A percentile compares a stretch with the other conserved stretches of the same genome.
phyloP scores from a whole-genome alignment of 2,797 vertebrate genomes.

The Cirrhinus molitorella region DNA sequence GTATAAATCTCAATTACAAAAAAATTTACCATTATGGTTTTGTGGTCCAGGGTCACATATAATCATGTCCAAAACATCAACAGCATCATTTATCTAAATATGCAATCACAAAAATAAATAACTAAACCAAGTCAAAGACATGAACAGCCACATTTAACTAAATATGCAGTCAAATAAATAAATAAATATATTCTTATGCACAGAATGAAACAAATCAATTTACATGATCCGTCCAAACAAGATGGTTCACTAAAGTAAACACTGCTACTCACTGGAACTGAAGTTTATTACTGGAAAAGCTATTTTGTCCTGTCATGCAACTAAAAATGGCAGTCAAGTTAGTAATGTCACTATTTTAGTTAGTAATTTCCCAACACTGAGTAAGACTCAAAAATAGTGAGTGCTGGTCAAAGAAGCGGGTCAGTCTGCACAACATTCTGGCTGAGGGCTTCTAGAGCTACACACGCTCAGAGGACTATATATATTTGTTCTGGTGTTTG shows the following conservation, averaged over 20 bases:
- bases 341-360: slow-evolving; percentile 10
- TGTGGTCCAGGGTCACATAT: too few species aligned
- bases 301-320: slow-evolving; percentile 5
- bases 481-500: slow-evolving; percentile 23
- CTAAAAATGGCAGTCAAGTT: slow-evolving; percentile 22
- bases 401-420: neutral
- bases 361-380: slow-evolving; percentile 16
- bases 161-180: neutral
- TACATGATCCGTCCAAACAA: neutral
- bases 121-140: neutral
- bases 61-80: neutral
- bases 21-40: too few species aligned
- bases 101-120: neutral
- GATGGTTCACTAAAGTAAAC: neutral
- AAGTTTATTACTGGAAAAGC: slow-evolving; percentile 6
- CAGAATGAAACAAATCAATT: neutral
- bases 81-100: neutral
- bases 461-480: neutral
- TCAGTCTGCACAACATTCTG: neutral
- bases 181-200: neutral
- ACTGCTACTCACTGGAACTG: neutral
- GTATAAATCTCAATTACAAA: too few species aligned
- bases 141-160: neutral
- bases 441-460: slow-evolving; percentile 12
- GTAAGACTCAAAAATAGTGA: slow-evolving; percentile 12